phyloP scores from a whole-genome alignment of 2,797 vertebrate genomes.

The Hybognathus amarus region DNA sequence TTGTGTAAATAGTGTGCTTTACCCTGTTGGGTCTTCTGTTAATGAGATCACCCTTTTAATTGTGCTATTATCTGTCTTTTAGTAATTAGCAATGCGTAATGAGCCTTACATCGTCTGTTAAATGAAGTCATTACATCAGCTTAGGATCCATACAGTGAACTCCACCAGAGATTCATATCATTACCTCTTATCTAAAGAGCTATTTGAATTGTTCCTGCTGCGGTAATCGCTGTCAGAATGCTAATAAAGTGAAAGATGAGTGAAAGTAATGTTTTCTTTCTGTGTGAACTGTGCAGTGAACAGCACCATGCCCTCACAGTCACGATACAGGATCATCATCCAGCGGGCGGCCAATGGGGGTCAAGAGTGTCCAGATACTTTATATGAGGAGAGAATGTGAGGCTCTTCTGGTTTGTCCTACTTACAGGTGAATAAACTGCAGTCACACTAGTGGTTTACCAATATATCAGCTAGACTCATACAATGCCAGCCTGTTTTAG shows the following conservation, averaged over 20 bases:
- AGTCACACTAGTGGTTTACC: neutral
- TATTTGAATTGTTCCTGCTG: constrained; percentile 23
- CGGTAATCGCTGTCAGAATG: constrained; percentile 23
- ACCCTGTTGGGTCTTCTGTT: constrained; percentile 72
- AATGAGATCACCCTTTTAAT: constrained; percentile 75
- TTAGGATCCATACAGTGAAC: constrained; percentile 59
- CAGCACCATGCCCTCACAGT: constrained; percentile 81
- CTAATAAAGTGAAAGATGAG: constrained; percentile 25
- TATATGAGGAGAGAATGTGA: constrained; percentile 96
- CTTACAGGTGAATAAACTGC: constrained; percentile 80
- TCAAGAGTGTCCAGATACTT: constrained; percentile 91
- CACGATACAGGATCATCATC: constrained; percentile 86
- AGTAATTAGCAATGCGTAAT: constrained; percentile 78
- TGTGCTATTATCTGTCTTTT: constrained; percentile 77
- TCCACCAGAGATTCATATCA: constrained; percentile 47
- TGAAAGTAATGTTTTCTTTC: constrained; percentile 30
- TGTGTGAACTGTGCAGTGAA: constrained; percentile 79
- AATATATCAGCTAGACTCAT: neutral
- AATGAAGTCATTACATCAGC: constrained; percentile 72
- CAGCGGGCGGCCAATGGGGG: constrained; percentile 85
- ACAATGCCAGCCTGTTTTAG: neutral
- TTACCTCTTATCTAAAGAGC: constrained; percentile 35
- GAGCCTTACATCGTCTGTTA: constrained; percentile 68
- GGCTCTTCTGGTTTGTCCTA: constrained; percentile 81
- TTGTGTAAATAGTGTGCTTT: constrained; percentile 69